These are phyloP conservation scores for Rhogogaster chlorosoma DNA, from an alignment of 2,888 invertebrate species.

Conservation along the genomic window DNA sequence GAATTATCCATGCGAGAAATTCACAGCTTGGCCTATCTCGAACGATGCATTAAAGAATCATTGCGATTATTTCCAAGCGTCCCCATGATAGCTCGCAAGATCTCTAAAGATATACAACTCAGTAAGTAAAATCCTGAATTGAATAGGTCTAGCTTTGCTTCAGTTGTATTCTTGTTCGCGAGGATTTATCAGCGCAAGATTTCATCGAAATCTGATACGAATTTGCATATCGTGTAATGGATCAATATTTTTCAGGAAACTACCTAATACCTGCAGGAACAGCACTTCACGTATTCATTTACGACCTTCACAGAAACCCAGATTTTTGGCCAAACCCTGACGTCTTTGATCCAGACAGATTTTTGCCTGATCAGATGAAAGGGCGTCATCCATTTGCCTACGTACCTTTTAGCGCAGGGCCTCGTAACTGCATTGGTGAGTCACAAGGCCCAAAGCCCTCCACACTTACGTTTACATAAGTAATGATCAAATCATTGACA, in stretches of 20 bases:
- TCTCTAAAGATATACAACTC: constrained; percentile 79
- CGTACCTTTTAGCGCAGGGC: constrained; percentile 85
- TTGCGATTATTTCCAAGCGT: constrained; percentile 85
- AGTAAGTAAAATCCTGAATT: constrained; percentile 57
- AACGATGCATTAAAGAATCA: constrained; percentile 86
- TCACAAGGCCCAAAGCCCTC: background rate
- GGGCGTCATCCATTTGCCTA: constrained; percentile 83
- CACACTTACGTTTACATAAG: background rate
- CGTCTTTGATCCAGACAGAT: constrained; percentile 84
- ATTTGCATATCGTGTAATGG: too few species aligned
- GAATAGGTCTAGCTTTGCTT: background rate
- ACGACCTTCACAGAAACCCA: constrained; percentile 83
- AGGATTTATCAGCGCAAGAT: background rate
- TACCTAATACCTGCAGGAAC: constrained; percentile 79
- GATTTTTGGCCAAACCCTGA: constrained; percentile 83
- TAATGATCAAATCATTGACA: background rate
- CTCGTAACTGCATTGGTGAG: constrained; percentile 85
- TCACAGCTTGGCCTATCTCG: constrained; percentile 83
- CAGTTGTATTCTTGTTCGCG: background rate
- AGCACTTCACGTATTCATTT: constrained; percentile 81
- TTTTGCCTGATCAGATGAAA: constrained; percentile 79
- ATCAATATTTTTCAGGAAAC: constrained; percentile 74
- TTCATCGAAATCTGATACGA: background rate
- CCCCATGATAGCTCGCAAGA: constrained; percentile 82
- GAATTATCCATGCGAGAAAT: constrained; percentile 80